Evolutionary conservation across 2,888 invertebrate species (phyloP).

Genomic region (Xanthorhoe spadicearia): DNA sequence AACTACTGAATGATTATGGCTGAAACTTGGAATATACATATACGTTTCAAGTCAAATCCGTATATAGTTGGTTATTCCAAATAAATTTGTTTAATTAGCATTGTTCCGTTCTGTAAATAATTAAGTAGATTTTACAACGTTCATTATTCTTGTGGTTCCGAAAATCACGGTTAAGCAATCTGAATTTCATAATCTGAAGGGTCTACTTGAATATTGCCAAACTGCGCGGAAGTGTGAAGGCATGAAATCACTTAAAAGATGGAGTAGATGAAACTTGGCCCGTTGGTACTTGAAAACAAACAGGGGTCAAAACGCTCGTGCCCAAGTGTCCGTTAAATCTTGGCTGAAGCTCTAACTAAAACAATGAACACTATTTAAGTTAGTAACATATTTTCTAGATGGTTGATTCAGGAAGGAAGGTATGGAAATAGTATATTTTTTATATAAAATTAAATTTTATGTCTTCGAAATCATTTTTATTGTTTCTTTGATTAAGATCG

Average conservation of each 20-base stretch:
- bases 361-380: slow-evolving; percentile 21
- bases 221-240: slow-evolving; percentile 37
- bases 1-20: no score
- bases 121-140: background rate
- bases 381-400: background rate
- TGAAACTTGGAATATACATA: no score
- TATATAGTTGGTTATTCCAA: no score
- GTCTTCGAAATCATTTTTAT: no score
- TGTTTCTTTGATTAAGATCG: no score
- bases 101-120: no score
- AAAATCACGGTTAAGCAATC: slow-evolving; percentile 15
- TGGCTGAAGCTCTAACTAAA: slow-evolving; percentile 26
- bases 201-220: slow-evolving; percentile 30
- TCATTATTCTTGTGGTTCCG: background rate
- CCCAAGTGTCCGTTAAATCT: slow-evolving; percentile 43
- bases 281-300: slow-evolving; percentile 44
- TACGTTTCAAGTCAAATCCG: no score
- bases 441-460: no score
- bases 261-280: slow-evolving; percentile 38
- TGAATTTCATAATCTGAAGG: slow-evolving; percentile 21
- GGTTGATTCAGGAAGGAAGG: no score
- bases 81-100: no score
- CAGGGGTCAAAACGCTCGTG: slow-evolving; percentile 51
- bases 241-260: slow-evolving; percentile 39
- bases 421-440: no score